Base-by-base conservation (phyloP, 2,888 invertebrate genomes). In the Cosmia trapezina region DNA sequence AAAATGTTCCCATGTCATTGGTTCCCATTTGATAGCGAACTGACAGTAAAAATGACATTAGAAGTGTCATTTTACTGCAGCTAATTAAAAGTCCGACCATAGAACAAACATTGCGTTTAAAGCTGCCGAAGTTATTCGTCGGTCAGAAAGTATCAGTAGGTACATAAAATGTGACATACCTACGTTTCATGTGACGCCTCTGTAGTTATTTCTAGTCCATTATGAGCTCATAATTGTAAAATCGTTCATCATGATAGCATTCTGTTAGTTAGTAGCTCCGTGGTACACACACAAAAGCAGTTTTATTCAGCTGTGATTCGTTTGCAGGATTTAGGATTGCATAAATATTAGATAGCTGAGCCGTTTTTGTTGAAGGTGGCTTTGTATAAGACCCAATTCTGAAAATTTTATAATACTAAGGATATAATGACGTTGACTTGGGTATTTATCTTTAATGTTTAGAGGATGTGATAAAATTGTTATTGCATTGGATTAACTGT, bases 291-390 rank as follows among this genome's bases (percentile, higher is more conserved):
- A n/a, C 14, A n/a, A 47, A 49, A 8, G 41, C 41, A 65, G 51
- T 43, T 45, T 53, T 67, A 67, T 67, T 43, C 19, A 67, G 68
- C 4, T 45, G 68, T 22, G 68, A 37, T 54, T 67, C 37, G 37
- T 53, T 67, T 4, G 7, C 22, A 54, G 70, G 68, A 54, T 72
- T 59, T 37, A 49, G 28, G 14, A 49, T 47, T 49, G 45, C 37
- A 70, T 45, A 54, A 61, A 73, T 71, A 59, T 60, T n/a, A 14
- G 59, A 70, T 37, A 37, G 5, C 22, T 19, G 22, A 53, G 22
- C 22, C 45, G 37, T 19, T 45, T 72, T 53, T 45, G 45, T 51
- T 60, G 28, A 59, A 60, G 6, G 47, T 28, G 8, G 45, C 17
- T 60, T 60, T 60, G 11, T 45, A 7, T 4, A 49, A n/a, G 28